Evolutionary conservation across 2,888 invertebrate genomes (phyloP).

Genomic region (Mesoligia furuncula): DNA sequence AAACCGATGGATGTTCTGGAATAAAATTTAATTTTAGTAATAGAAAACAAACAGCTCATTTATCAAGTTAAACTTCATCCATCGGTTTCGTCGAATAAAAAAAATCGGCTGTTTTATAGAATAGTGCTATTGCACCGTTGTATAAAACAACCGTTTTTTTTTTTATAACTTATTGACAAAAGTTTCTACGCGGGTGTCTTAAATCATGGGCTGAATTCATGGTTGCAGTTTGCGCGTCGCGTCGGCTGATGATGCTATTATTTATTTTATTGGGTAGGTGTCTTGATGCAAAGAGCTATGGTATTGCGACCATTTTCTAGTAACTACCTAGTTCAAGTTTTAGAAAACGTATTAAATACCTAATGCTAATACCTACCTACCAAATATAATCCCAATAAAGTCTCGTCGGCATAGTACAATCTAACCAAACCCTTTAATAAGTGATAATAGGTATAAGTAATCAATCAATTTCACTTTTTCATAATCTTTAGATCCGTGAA

Average conservation of each 20-base stretch:
- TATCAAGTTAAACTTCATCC: too few relatives aligned
- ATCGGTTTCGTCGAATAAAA: too few relatives aligned
- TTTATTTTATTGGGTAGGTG: not conserved
- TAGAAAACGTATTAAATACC: not conserved
- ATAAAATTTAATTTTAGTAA: too few relatives aligned
- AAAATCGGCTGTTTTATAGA: too few relatives aligned
- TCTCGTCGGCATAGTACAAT: not conserved
- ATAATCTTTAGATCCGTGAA: slow-evolving; percentile 20
- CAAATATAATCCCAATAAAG: not conserved
- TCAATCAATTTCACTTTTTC: slow-evolving; percentile 19
- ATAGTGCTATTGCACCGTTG: too few relatives aligned
- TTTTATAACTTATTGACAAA: too few relatives aligned
- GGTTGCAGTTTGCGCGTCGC: not conserved
- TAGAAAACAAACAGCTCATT: too few relatives aligned
- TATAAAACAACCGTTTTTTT: too few relatives aligned
- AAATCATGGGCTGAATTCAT: not conserved
- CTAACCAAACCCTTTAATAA: not conserved
- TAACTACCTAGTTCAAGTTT: not conserved
- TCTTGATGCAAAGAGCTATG: not conserved
- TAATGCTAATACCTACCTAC: not conserved
- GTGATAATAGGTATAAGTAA: too few relatives aligned
- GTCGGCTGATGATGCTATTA: not conserved
- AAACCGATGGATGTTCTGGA: too few relatives aligned
- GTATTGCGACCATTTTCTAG: not conserved
- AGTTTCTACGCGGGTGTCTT: too few relatives aligned